Conservation (phyloP, 2,113 vertebrate species). For the Eubucco bourcierii region DNA sequence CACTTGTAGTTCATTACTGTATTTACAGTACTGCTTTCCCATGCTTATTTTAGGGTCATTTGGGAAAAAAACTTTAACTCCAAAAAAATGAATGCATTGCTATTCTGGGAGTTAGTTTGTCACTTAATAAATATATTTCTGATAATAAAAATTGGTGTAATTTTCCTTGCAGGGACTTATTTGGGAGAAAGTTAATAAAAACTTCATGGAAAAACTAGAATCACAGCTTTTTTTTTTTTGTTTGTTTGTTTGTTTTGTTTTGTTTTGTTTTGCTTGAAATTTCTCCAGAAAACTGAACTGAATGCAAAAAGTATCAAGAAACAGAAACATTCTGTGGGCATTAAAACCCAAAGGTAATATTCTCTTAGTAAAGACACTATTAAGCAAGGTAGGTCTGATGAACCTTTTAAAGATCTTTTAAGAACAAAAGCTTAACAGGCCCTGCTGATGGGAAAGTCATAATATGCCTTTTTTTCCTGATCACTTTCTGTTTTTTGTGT, state of each 20-base stretch:
- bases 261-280: background rate
- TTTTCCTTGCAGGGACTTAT: slow-evolving; percentile 74
- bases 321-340: slow-evolving; percentile 21
- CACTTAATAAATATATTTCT: slow-evolving; percentile 80
- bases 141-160: slow-evolving; percentile 77
- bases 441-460: slow-evolving; percentile 53
- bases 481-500: slow-evolving; percentile 17
- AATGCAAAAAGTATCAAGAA: slow-evolving; percentile 34
- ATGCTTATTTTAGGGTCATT: slow-evolving; percentile 70
- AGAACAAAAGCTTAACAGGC: slow-evolving; percentile 46
- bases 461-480: background rate
- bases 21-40: slow-evolving; percentile 73
- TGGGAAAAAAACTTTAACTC: slow-evolving; percentile 68
- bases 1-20: slow-evolving; percentile 33
- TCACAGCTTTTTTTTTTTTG: slow-evolving; percentile 16
- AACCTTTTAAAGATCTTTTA: slow-evolving; percentile 11
- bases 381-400: background rate
- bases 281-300: slow-evolving; percentile 61
- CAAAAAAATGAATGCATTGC: slow-evolving; percentile 54
- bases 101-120: slow-evolving; percentile 76
- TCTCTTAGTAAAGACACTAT: slow-evolving; percentile 41
- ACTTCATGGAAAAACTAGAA: slow-evolving; percentile 75
- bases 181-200: slow-evolving; percentile 76
- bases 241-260: background rate
- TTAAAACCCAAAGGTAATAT: slow-evolving; percentile 57